Evolutionary conservation across 2,113 vertebrate species (phyloP).

Genomic region (Microtus montanus): DNA sequence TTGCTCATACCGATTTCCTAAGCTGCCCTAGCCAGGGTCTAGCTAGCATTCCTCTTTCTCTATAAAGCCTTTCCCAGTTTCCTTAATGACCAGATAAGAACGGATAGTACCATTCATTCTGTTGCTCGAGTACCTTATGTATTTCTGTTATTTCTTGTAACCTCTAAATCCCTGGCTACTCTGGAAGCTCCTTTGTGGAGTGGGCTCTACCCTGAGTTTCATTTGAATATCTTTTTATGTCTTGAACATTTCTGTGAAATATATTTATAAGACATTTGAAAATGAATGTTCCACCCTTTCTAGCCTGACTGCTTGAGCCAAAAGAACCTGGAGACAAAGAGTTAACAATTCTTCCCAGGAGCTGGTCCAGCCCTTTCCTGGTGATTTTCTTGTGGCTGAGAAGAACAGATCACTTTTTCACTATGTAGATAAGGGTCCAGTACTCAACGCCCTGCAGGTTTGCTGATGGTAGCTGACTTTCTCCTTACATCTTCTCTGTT

Average conservation of each 20-base stretch:
- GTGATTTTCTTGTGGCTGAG: not conserved
- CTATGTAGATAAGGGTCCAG: not conserved
- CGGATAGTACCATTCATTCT: not conserved
- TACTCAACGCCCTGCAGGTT: not conserved
- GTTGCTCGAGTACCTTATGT: not conserved
- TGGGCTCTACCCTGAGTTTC: not conserved
- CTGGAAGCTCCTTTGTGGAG: not conserved
- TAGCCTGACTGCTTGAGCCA: not conserved
- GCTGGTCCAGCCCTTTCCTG: not conserved
- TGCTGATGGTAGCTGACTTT: not conserved
- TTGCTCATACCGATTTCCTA: conserved; percentile 8
- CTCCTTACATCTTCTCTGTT: not conserved
- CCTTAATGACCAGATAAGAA: not conserved
- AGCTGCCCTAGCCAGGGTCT: not conserved
- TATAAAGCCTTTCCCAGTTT: not conserved
- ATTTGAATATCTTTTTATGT: conserved; percentile 9
- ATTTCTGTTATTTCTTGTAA: not conserved
- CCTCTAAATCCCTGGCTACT: not conserved
- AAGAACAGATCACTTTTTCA: conserved; percentile 38
- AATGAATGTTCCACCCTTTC: conserved; percentile 21
- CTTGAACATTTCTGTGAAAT: conserved; percentile 19
- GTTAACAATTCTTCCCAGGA: not conserved
- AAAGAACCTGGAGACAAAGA: not conserved
- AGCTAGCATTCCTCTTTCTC: not conserved
- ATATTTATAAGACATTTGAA: conserved; percentile 34